Conservation (phyloP, 2,888 invertebrate species). For the Philereme vetulata region DNA sequence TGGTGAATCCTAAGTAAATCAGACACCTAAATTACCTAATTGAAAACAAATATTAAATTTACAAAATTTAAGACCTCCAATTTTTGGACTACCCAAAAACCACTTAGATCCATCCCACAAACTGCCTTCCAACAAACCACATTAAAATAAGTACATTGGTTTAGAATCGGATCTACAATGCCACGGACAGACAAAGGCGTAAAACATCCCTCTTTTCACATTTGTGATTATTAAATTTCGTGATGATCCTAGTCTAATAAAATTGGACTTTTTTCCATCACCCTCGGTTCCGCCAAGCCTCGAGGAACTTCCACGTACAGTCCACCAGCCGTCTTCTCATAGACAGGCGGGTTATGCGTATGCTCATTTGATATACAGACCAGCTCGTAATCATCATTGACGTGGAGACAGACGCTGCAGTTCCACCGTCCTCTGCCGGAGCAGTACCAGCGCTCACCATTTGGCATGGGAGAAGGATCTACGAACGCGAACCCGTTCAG, state of each 20-base stretch:
- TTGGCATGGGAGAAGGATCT: conserved; percentile 72
- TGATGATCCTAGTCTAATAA: conserved; percentile 7
- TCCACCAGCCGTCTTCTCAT: conserved; percentile 65
- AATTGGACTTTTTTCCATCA: conserved; percentile 13
- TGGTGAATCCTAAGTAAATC: not conserved
- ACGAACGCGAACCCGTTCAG: conserved; percentile 72
- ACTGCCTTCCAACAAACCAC: too few species aligned
- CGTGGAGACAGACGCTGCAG: conserved; percentile 72
- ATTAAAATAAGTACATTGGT: too few species aligned
- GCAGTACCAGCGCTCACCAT: conserved; percentile 77
- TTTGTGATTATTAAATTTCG: too few species aligned
- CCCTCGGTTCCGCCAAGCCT: conserved; percentile 7
- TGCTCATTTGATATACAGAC: conserved; percentile 72
- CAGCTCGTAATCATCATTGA: conserved; percentile 76
- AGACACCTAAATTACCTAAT: not conserved
- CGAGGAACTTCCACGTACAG: conserved; percentile 56
- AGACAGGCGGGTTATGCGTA: conserved; percentile 66
- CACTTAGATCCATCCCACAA: too few species aligned
- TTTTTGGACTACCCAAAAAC: too few species aligned
- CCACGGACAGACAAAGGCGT: too few species aligned
- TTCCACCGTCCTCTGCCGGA: conserved; percentile 67
- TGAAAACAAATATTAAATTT: too few species aligned
- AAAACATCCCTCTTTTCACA: too few species aligned
- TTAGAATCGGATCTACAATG: too few species aligned
- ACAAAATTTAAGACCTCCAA: too few species aligned